These are phyloP conservation scores for Amyelois transitella DNA, from an alignment of 1,140 invertebrate genomes.

Conservation along the genomic window DNA sequence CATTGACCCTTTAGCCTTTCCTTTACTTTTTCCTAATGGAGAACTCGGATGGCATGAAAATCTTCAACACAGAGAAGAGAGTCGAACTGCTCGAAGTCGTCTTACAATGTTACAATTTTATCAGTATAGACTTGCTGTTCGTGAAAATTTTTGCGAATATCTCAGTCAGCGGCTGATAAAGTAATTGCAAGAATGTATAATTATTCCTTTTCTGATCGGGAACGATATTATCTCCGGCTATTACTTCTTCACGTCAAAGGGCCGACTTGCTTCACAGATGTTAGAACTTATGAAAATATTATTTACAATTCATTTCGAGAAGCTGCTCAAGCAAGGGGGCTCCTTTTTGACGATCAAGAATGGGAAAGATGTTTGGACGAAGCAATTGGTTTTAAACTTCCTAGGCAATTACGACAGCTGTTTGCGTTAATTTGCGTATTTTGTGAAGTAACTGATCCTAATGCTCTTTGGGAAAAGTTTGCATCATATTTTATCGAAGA, in stretches of 20 bases:
- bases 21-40: neutral
- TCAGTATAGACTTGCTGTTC: conserved; percentile 15
- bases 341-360: conserved; percentile 14
- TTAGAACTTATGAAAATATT: conserved; percentile 15
- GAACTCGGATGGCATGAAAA: neutral
- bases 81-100: conserved; percentile 9
- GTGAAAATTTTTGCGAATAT: conserved; percentile 13
- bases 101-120: conserved; percentile 17
- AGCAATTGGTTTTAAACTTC: conserved; percentile 17
- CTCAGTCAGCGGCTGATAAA: conserved; percentile 12
- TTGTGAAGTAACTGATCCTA: conserved; percentile 21
- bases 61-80: conserved; percentile 8
- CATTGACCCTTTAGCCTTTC: conserved; percentile 6
- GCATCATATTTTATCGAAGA: conserved; percentile 19
- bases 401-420: conserved; percentile 19
- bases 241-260: conserved; percentile 14
- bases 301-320: conserved; percentile 14
- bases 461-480: conserved; percentile 20
- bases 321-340: conserved; percentile 14
- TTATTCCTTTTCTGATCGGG: conserved; percentile 15
- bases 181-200: conserved; percentile 17
- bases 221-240: conserved; percentile 13
- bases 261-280: conserved; percentile 14
- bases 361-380: conserved; percentile 17
- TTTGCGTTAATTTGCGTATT: conserved; percentile 21